Percentiles rank a stretch among this genome's conserved stretches.
phyloP scores from a whole-genome alignment of 1,140 invertebrate species.

The Achatina immaculata region DNA sequence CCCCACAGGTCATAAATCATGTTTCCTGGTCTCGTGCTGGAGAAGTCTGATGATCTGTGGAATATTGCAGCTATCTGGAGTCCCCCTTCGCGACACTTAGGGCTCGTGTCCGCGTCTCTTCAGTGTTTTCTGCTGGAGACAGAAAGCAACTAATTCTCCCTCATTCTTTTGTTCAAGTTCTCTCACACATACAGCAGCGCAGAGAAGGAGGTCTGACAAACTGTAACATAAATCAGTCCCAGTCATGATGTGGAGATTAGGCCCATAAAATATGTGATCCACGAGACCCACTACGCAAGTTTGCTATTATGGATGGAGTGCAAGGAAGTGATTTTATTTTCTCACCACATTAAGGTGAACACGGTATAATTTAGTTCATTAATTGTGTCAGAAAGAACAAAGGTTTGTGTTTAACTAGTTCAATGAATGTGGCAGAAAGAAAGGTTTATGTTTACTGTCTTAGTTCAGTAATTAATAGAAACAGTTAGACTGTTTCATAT shows the following conservation, averaged over 20 bases:
- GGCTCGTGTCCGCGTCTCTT: slow-evolving; percentile 19
- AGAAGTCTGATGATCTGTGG: slow-evolving; percentile 23
- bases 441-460: too few species aligned
- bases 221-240: neutral
- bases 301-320: neutral
- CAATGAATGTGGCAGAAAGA: too few species aligned
- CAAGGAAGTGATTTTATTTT: too few species aligned
- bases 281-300: neutral
- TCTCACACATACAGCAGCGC: too few species aligned
- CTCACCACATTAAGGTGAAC: too few species aligned
- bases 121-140: neutral
- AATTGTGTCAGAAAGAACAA: too few species aligned
- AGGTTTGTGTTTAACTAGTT: too few species aligned
- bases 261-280: neutral
- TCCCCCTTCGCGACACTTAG: neutral
- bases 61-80: slow-evolving; percentile 35
- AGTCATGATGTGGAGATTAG: neutral
- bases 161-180: neutral
- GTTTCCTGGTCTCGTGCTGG: neutral
- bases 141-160: neutral
- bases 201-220: too few species aligned
- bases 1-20: slow-evolving; percentile 31
- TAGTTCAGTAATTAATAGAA: too few species aligned
- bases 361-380: too few species aligned
- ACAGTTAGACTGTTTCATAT: too few species aligned